These are phyloP conservation scores for Podarcis muralis DNA, from an alignment of 2,113 vertebrate genomes.

Conservation along the genomic window DNA sequence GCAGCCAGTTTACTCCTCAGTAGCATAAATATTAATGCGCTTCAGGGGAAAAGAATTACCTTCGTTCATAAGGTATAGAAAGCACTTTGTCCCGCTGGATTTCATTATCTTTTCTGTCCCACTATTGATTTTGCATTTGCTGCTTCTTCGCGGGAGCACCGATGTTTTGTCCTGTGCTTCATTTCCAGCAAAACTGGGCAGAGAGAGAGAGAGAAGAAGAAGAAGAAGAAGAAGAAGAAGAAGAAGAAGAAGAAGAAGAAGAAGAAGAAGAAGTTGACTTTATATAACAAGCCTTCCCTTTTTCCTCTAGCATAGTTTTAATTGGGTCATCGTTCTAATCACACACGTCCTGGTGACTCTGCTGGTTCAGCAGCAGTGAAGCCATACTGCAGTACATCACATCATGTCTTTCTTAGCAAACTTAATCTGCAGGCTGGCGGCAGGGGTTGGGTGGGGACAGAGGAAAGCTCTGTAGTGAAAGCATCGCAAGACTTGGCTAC, in stretches of 20 bases:
- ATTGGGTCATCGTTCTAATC: slow-evolving; percentile 33
- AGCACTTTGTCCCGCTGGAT: slow-evolving; percentile 1
- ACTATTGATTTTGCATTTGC: slow-evolving; percentile 17
- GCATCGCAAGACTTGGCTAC: not conserved
- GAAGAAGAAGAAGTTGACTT: not conserved
- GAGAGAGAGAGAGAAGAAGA: not conserved
- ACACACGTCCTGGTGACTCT: slow-evolving; percentile 6
- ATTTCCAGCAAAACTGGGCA: slow-evolving; percentile 16
- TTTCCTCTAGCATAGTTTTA: slow-evolving; percentile 30
- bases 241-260: too few relatives aligned
- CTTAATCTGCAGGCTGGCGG: not conserved
- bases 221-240: too few relatives aligned
- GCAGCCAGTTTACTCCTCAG: slow-evolving; percentile 17
- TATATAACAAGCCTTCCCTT: not conserved
- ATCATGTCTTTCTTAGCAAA: not conserved
- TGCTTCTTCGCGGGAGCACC: slow-evolving; percentile 9
- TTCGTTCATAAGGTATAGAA: not conserved
- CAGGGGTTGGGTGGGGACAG: not conserved
- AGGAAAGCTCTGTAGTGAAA: not conserved
- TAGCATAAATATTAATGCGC: not conserved
- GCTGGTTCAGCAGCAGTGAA: not conserved
- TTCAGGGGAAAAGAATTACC: slow-evolving; percentile 19
- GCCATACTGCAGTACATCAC: not conserved
- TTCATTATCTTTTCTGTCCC: slow-evolving; percentile 43
- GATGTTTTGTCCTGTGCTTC: slow-evolving; percentile 13